These are phyloP conservation scores for Malurus alboscapulatus DNA, from an alignment of 2,113 vertebrate species.

Conservation along the genomic window DNA sequence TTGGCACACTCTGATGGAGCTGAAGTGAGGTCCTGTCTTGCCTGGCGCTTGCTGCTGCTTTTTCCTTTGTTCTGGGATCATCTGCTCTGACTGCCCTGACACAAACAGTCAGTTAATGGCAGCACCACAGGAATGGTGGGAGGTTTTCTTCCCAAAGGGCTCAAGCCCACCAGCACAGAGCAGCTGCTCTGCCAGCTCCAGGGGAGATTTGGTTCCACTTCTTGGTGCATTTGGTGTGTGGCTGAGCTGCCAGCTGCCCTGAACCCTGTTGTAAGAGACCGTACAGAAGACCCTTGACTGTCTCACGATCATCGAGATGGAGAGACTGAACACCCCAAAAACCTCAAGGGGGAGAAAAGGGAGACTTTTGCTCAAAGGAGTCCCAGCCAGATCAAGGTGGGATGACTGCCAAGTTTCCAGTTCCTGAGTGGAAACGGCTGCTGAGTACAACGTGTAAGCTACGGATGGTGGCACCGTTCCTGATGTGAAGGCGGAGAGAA, in stretches of 20 bases:
- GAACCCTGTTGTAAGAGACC: too few relatives aligned
- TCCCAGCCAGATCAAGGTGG: too few relatives aligned
- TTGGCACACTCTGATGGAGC: background rate
- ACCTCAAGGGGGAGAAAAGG: too few relatives aligned
- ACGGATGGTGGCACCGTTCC: too few relatives aligned
- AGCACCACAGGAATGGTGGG: background rate
- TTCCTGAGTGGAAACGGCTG: too few relatives aligned
- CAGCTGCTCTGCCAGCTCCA: background rate
- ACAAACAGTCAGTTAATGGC: background rate
- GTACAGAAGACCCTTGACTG: too few relatives aligned
- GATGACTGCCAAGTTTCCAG: too few relatives aligned
- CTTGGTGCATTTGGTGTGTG: background rate
- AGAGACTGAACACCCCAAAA: too few relatives aligned
- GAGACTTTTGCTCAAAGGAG: too few relatives aligned
- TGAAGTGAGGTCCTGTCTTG: background rate
- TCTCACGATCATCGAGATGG: too few relatives aligned
- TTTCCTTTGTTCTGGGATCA: background rate
- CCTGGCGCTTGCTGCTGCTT: background rate
- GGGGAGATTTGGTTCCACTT: background rate
- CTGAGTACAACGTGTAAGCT: too few relatives aligned
- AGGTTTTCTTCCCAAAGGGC: background rate
- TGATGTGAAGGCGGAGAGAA: too few relatives aligned
- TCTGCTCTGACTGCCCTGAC: background rate
- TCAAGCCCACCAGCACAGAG: background rate
- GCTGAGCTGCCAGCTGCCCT: background rate